Conservation (phyloP, 2,888 invertebrate genomes). For the Polyommatus iphigenia region DNA sequence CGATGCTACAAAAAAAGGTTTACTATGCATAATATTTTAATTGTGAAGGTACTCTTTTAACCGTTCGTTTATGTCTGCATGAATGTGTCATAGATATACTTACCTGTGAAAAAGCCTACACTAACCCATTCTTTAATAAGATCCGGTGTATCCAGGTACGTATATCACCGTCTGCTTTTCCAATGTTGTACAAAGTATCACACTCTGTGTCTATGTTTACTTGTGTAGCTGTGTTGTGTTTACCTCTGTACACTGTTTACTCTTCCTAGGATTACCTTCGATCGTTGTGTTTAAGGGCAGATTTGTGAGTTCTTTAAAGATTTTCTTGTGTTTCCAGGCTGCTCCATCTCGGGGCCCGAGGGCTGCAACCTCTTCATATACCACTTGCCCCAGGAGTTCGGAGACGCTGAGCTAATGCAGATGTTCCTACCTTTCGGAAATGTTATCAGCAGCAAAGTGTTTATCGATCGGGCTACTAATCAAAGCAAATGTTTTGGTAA, state of each 20-base stretch:
- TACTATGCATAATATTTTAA: background rate
- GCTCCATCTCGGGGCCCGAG: slow-evolving; percentile 98
- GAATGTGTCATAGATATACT: background rate
- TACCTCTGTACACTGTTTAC: background rate
- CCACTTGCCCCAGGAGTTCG: slow-evolving; percentile 99
- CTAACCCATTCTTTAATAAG: background rate
- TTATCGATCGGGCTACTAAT: slow-evolving; percentile 99
- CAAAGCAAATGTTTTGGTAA: slow-evolving; percentile 99
- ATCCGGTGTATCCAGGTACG: background rate
- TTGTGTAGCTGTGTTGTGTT: slow-evolving; percentile 13
- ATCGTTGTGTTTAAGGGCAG: slow-evolving; percentile 64
- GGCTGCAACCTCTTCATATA: slow-evolving; percentile 99
- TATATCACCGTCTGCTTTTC: slow-evolving; percentile 4
- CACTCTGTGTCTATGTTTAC: slow-evolving; percentile 2
- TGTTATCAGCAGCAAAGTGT: slow-evolving; percentile 99
- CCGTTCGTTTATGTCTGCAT: slow-evolving; percentile 11
- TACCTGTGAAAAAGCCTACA: background rate
- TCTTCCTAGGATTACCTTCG: slow-evolving; percentile 36
- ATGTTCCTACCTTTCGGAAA: slow-evolving; percentile 99
- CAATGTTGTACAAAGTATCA: slow-evolving; percentile 20
- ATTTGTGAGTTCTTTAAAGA: slow-evolving; percentile 84
- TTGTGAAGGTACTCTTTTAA: background rate
- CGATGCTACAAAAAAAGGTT: background rate
- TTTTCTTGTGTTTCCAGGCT: slow-evolving; percentile 89
- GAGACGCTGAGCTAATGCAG: slow-evolving; percentile 99